phyloP scores from a whole-genome alignment of 2,797 vertebrate species.

The Novumbra hubbsi region DNA sequence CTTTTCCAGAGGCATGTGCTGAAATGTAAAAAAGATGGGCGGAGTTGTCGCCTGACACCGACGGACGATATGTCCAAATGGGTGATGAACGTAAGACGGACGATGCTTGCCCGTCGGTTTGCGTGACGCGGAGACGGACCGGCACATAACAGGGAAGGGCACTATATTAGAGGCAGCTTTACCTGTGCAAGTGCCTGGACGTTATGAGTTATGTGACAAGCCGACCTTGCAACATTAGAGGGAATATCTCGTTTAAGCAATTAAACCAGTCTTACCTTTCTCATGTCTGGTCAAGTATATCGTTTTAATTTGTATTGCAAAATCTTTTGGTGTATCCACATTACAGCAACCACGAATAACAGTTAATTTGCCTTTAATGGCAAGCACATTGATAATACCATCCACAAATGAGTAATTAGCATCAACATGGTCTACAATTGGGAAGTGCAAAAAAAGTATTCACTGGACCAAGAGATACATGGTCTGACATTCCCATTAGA shows the following conservation, averaged over 20 bases:
- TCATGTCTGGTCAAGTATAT: not conserved
- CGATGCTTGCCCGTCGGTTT: no score
- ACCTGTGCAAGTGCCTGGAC: no score
- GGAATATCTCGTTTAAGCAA: not conserved
- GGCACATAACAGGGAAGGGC: no score
- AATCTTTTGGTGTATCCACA: not conserved
- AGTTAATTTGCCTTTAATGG: not conserved
- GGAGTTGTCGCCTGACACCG: not conserved
- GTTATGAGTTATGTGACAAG: not conserved
- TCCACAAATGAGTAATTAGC: not conserved
- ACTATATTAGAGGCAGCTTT: no score
- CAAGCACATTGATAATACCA: not conserved
- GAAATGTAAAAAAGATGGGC: no score
- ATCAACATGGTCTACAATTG: not conserved
- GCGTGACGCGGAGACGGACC: no score
- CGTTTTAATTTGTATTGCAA: not conserved
- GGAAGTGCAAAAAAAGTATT: not conserved
- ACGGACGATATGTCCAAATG: not conserved
- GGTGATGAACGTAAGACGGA: no score
- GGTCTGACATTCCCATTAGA: no score
- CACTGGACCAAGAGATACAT: no score
- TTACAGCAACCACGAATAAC: not conserved
- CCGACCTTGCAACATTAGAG: not conserved
- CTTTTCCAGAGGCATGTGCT: no score
- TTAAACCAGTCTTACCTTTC: not conserved